Evolutionary conservation across 2,797 vertebrate genomes (phyloP), one percentile per base, ranked within the genome.

Genomic region (Crocidura indochinensis): DNA sequence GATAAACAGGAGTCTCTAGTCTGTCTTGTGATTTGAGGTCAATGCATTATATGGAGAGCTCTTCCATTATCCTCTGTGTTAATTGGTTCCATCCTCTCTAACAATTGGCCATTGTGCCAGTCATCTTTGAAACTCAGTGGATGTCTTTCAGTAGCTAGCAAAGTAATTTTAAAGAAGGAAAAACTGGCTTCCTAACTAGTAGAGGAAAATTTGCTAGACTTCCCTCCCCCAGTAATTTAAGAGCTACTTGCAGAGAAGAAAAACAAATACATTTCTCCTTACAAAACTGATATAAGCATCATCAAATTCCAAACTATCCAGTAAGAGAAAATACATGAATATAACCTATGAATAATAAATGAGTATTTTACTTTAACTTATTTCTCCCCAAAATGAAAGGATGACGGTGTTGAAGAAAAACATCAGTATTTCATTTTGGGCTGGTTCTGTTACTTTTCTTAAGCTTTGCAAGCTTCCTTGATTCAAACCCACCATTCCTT

Each of bases 21-120:
- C 64, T 87, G 31, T 69, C 49, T 64, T 76, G 81, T 44, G 90
- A 88, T 44, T 86, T 75, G 75, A 68, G 84, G 84, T 93, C 60
- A 74, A 1, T 14, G 27, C 17, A 83, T 22, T 56, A 10, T 51
- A 31, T 47, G 49, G 31, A 84, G 51, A 67, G 0, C 65, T 85
- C 74, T 56, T 65, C 71, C 77, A 87, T 82, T 87, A 87, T 49
- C 77, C 46, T 74, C 67, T 0, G 7, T 53, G 73, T 73, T 90
- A 92, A 91, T 77, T 79, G 46, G 29, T 84, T 69, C 47, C 47
- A 73, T 71, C 79, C 60, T 72, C 76, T 90, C 90, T 53, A 44
- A 84, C 44, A 77, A 88, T 14, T 2, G 7, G 49, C 77, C 80
- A 87, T 31, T 90, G 86, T 85, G 75, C 44, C 29, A 29, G 15